These are phyloP conservation scores for Passerina amoena DNA, from an alignment of 2,113 vertebrate species.

Conservation along the genomic window DNA sequence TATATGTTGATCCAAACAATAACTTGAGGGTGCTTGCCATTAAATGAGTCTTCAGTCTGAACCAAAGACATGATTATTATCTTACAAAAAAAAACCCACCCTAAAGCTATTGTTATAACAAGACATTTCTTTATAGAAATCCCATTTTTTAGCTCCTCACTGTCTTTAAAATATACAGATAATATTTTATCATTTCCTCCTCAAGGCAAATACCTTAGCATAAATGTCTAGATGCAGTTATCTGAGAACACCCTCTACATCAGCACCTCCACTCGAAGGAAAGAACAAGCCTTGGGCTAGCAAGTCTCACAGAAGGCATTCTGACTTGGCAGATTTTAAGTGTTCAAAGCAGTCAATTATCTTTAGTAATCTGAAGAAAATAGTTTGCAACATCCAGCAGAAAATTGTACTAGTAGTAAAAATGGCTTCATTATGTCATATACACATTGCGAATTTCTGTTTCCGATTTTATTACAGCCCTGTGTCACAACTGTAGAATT, in stretches of 20 bases:
- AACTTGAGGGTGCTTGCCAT: constrained; percentile 30
- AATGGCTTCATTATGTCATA: neutral
- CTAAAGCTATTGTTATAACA: constrained; percentile 25
- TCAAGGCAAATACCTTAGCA: neutral
- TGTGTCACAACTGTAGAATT: neutral
- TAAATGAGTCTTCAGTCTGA: constrained; percentile 8
- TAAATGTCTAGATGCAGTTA: neutral
- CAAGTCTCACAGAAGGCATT: neutral
- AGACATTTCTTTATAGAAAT: constrained; percentile 7
- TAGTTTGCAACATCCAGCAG: neutral
- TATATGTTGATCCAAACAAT: constrained; percentile 18
- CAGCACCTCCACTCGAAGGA: neutral
- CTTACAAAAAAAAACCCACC: neutral
- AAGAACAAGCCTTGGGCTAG: neutral
- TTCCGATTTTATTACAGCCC: neutral
- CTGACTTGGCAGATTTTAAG: neutral
- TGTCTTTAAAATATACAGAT: neutral
- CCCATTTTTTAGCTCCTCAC: neutral
- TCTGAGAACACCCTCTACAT: neutral
- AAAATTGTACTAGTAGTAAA: neutral
- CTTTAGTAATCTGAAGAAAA: neutral
- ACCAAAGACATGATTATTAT: neutral
- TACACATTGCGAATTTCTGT: neutral
- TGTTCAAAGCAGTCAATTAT: neutral
- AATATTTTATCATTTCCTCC: neutral